Evolutionary conservation across 2,888 invertebrate species (phyloP), one percentile per base, ranked within the genome.

Genomic region (Poecilobothrus nobilitatus): DNA sequence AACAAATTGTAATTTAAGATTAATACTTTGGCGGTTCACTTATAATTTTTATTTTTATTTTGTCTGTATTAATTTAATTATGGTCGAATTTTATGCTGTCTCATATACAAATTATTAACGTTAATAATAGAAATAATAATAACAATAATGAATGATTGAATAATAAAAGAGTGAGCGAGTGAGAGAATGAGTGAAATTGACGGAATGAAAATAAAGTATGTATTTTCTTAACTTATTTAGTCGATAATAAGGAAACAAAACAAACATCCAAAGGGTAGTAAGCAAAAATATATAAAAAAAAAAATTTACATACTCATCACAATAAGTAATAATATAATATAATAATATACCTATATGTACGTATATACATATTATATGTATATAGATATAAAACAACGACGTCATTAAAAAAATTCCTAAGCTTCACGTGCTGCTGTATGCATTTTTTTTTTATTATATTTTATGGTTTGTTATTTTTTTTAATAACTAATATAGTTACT

Each of bases 161-260:
- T 27, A 27, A 27, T 27, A 27, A 27, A 5, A 27, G 27, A 27
- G 27, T 27, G 5, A 27, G 5, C 27, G 27, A 27, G 5, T 27
- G 27, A 27, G 27, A 5, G 27, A 27, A 27, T 27, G 27, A 27
- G 5, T 27, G 27, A 27, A 27, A 27, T 27, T n/a, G 8, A 34
- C 34, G 8, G 6, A 34, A 34, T 8, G 8, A 34, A 34, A 37
- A 37, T 10, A 37, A 37, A 8, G 9, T 37, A 10, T 37, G 2
- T 37, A 10, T 37, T 37, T 37, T 7, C 12, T 37, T 37, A 12
- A 18, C 53, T 53, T 53, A 53, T 53, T 53, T 18, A 53, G 53
- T 53, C 53, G 53, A 53, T 53, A 53, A 53, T 53, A 12, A 53
- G 53, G 53, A 53, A 53, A 53, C 53, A 53, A 53, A 53, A 53